These are phyloP conservation scores for Hemicordylus capensis DNA, from an alignment of 2,113 vertebrate genomes.

Conservation along the genomic window DNA sequence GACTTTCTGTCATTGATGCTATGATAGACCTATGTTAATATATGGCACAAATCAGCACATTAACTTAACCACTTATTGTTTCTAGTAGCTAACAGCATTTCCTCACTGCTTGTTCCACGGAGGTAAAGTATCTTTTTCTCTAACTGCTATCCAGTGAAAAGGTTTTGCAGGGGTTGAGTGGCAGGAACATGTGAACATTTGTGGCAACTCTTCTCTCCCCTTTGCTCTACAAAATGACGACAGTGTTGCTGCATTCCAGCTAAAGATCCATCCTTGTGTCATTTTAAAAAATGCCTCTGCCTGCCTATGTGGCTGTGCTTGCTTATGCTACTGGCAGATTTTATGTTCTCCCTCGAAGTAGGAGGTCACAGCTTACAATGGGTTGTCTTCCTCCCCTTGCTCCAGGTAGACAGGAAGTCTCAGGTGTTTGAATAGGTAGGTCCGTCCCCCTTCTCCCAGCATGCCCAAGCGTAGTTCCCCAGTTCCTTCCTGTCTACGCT, in stretches of 20 bases:
- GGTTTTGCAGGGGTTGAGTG: not conserved
- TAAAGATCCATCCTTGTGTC: not conserved
- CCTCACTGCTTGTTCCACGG: not conserved
- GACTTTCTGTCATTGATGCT: not conserved
- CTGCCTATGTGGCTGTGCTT: too few species aligned
- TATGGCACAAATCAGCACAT: too few species aligned
- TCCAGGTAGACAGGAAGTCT: too few species aligned
- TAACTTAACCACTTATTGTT: not conserved
- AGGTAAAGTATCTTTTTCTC: not conserved
- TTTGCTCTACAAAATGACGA: not conserved
- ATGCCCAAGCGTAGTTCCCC: too few species aligned
- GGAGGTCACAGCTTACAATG: too few species aligned
- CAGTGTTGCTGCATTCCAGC: not conserved
- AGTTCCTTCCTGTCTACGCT: too few species aligned
- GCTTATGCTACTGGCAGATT: not conserved
- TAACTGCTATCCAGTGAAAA: not conserved
- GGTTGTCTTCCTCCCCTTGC: too few species aligned
- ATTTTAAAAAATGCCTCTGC: not conserved
- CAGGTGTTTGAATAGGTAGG: too few species aligned
- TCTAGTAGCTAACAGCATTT: not conserved
- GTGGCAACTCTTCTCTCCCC: not conserved
- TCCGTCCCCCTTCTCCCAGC: too few species aligned
- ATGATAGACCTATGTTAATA: not conserved
- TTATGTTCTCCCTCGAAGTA: too few species aligned
- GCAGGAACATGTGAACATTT: not conserved